phyloP scores from a whole-genome alignment of 2,113 vertebrate genomes.

The Isichthys henryi region DNA sequence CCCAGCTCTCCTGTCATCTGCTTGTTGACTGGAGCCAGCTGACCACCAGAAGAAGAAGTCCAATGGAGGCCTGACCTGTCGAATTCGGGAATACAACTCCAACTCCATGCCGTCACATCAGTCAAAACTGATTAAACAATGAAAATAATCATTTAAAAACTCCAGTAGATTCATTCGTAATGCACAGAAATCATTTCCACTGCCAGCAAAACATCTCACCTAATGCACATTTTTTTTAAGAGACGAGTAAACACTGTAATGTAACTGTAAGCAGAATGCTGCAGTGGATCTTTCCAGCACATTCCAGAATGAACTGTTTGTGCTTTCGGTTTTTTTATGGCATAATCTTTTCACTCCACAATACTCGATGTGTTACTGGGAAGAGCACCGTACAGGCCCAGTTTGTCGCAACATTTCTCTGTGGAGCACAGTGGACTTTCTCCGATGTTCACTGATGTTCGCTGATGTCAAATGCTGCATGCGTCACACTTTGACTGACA shows the following conservation, averaged over 20 bases:
- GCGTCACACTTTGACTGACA: not conserved
- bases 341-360: not conserved
- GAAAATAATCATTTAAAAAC: not conserved
- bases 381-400: not conserved
- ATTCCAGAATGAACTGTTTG: not conserved
- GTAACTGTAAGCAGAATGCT: not conserved
- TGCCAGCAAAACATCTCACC: not conserved
- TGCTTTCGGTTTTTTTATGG: not conserved
- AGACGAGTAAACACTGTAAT: not conserved
- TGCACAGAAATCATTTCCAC: not conserved
- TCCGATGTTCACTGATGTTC: not conserved
- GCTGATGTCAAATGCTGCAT: not conserved
- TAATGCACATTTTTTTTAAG: not conserved
- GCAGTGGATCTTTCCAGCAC: not conserved
- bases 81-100: not conserved
- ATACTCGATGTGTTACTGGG: not conserved
- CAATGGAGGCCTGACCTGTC: not conserved
- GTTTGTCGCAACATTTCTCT: not conserved
- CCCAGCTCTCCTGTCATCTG: not conserved
- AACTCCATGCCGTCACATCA: not conserved
- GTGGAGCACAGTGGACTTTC: not conserved
- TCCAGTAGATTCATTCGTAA: not conserved
- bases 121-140: not conserved
- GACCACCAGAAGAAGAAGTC: not conserved
- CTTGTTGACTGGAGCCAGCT: not conserved